A percentile compares a stretch with the other conserved stretches of the same genome.
These are phyloP conservation scores for Drosophila kikkawai DNA, from an alignment of 1,140 invertebrate genomes.

Conservation along the genomic window DNA sequence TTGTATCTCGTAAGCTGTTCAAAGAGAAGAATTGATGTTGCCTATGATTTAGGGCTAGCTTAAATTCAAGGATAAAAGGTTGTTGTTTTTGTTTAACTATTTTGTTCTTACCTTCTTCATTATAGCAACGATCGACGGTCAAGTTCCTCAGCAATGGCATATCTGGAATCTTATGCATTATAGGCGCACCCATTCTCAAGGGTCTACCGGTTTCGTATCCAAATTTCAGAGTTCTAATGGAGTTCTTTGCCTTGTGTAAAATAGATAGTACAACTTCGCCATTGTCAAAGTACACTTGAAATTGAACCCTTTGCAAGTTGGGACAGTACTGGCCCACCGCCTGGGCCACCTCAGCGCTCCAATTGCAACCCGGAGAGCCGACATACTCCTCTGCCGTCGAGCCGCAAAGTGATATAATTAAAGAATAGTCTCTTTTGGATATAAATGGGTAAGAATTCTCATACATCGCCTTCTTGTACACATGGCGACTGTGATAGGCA, in stretches of 20 bases:
- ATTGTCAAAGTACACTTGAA: neutral
- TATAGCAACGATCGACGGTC: neutral
- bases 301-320: neutral
- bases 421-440: neutral
- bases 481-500: slow-evolving; percentile 6
- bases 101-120: neutral
- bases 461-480: neutral
- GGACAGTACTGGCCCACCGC: neutral
- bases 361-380: neutral
- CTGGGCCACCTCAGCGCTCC: neutral
- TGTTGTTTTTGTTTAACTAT: too few species aligned
- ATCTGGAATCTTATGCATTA: neutral
- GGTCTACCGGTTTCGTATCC: neutral
- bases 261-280: neutral
- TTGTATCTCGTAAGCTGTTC: neutral
- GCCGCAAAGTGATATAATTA: neutral
- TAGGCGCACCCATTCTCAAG: neutral
- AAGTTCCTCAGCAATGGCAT: neutral
- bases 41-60: too few species aligned
- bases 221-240: neutral
- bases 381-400: neutral
- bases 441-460: neutral
- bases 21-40: neutral
- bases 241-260: neutral
- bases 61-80: too few species aligned